Evolutionary conservation across 2,888 invertebrate genomes (phyloP).

Genomic region (Tortrix viridana): DNA sequence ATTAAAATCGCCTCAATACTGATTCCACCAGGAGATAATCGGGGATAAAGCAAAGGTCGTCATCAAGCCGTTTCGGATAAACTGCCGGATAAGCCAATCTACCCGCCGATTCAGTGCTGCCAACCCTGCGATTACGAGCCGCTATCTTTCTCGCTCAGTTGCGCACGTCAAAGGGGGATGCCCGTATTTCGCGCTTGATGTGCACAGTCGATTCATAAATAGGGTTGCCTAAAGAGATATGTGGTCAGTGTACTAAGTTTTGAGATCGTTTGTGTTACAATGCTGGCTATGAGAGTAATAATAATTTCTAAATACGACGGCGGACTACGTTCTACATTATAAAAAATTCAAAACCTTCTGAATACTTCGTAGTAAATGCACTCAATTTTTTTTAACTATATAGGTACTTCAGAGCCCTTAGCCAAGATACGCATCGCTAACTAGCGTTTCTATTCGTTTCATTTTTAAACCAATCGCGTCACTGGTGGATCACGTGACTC

Average conservation of each 20-base stretch:
- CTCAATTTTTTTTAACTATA: no score
- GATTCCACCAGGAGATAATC: slow-evolving; percentile 46
- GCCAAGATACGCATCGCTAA: no score
- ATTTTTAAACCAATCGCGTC: no score
- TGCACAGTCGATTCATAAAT: slow-evolving; percentile 14
- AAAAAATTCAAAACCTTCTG: no score
- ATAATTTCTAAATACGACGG: no score
- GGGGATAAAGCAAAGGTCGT: slow-evolving; percentile 45
- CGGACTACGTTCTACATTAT: no score
- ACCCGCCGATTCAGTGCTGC: slow-evolving; percentile 26
- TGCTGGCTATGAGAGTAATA: neutral
- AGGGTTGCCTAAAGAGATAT: slow-evolving; percentile 26
- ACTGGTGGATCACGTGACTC: no score
- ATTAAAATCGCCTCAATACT: slow-evolving; percentile 42
- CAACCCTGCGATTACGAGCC: slow-evolving; percentile 19
- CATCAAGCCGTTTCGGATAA: slow-evolving; percentile 46
- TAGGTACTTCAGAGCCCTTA: no score
- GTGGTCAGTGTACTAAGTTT: slow-evolving; percentile 10
- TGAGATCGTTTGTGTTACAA: neutral
- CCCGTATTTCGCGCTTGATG: slow-evolving; percentile 10
- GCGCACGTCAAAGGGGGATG: slow-evolving; percentile 17
- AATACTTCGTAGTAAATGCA: no score
- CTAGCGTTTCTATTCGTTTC: no score
- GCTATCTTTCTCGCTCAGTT: slow-evolving; percentile 13
- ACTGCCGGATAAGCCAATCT: slow-evolving; percentile 37